Conservation (phyloP, 2,113 vertebrate species). For the Anthoscopus minutus region DNA sequence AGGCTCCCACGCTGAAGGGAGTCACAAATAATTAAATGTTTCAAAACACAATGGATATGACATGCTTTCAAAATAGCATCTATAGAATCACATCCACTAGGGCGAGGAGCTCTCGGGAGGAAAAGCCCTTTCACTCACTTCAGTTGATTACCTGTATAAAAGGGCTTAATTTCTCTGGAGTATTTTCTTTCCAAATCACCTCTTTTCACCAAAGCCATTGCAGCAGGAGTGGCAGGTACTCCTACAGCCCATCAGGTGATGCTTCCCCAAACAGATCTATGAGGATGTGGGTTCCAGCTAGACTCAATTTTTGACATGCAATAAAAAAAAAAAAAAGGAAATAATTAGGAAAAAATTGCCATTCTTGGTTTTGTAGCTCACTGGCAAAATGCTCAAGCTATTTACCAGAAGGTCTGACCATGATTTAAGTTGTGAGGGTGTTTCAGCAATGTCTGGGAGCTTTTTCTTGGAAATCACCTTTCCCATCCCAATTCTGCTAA, state of each 20-base stretch:
- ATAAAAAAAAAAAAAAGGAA: background rate
- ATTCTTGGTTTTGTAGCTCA: background rate
- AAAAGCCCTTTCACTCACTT: constrained; percentile 61
- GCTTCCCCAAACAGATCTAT: background rate
- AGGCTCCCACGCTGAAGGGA: constrained; percentile 52
- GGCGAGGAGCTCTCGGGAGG: constrained; percentile 51
- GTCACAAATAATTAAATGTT: constrained; percentile 67
- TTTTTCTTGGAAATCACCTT: background rate
- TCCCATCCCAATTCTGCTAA: background rate
- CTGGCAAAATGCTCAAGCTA: background rate
- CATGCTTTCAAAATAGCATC: constrained; percentile 66
- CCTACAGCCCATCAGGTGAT: background rate
- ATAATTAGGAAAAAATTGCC: accelerated
- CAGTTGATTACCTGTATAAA: constrained; percentile 60
- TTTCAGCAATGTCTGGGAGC: background rate
- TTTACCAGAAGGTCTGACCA: background rate
- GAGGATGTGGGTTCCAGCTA: background rate
- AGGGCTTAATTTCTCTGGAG: constrained; percentile 56
- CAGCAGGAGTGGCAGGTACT: background rate
- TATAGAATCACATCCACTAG: constrained; percentile 56
- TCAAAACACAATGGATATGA: constrained; percentile 64
- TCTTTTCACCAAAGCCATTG: background rate
- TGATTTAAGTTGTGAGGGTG: background rate
- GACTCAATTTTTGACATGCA: background rate
- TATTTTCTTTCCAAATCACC: constrained; percentile 23